Evolutionary conservation across 2,113 vertebrate genomes (phyloP), one percentile per base, ranked within the genome.

Genomic region (Tympanuchus pallidicinctus): DNA sequence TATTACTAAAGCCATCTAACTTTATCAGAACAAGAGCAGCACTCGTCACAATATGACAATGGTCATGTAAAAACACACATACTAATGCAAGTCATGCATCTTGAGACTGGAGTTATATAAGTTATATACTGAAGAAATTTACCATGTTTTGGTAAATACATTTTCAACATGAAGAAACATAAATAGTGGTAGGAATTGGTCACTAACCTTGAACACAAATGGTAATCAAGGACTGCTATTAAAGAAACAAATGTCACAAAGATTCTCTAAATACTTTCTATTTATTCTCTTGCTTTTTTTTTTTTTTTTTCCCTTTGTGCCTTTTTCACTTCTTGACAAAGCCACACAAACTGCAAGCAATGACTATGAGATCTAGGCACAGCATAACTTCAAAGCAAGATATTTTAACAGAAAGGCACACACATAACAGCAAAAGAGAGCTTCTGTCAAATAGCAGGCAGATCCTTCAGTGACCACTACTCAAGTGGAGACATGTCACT

Each of bases 21-120:
- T 82, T 86, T 67, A 81, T 25, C 42, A 56, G 32, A 91, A 77
- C 10, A 86, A 82, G 32, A 96, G 94, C 84, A 95, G 85, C 90
- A 93, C 77, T 75, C 61, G 56, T 76, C 60, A 73, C 22, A 79
- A 72, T 47, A 73, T 17, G 50, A 93, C 60, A 61, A 65, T 38
- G 38, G 59, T 47, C 45, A 45, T 52, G 57, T 80, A 76, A 85
- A 93, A 25, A 45, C 50, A 85, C n/a, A 61, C 27, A 64, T 6
- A 36, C 5, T 52, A 89, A 73, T 1, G 0, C 32, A 86, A 87
- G n/a, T 54, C 54, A 65, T 3, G 8, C 61, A 70, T 76, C 52
- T 88, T 56, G 67, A 92, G 75, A 79, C 20, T 45, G 75, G 42
- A 86, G 34, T 82, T 60, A 80, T 2, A 59, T 4, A 17, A 86